phyloP scores from a whole-genome alignment of 2,888 invertebrate species.

The Eilema griseolum region DNA sequence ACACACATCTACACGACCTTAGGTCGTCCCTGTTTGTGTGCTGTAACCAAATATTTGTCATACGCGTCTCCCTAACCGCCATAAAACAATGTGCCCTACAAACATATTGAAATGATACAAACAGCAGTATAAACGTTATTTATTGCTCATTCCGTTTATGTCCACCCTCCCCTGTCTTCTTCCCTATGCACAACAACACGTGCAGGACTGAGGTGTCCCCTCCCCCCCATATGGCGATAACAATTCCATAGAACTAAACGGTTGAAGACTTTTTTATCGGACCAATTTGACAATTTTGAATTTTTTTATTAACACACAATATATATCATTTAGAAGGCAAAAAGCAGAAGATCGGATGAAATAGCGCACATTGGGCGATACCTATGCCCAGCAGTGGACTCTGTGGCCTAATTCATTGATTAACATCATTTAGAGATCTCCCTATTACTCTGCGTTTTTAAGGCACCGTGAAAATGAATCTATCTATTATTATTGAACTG shows the following conservation, averaged over 20 bases:
- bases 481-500: no score
- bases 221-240: neutral
- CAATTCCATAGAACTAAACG: neutral
- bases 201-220: neutral
- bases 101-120: neutral
- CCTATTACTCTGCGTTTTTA: no score
- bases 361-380: no score
- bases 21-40: conserved; percentile 23
- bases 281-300: no score
- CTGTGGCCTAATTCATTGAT: no score
- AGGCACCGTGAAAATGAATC: no score
- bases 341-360: no score
- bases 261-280: neutral
- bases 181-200: neutral
- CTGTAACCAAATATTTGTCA: neutral
- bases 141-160: neutral
- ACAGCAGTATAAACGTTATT: neutral
- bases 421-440: no score
- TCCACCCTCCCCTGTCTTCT: neutral
- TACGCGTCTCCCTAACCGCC: neutral
- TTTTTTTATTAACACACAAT: no score
- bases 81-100: neutral
- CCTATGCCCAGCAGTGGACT: no score
- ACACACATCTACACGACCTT: neutral
- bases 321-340: no score